Conservation (phyloP, 2,113 vertebrate species). For the Scortum barcoo region DNA sequence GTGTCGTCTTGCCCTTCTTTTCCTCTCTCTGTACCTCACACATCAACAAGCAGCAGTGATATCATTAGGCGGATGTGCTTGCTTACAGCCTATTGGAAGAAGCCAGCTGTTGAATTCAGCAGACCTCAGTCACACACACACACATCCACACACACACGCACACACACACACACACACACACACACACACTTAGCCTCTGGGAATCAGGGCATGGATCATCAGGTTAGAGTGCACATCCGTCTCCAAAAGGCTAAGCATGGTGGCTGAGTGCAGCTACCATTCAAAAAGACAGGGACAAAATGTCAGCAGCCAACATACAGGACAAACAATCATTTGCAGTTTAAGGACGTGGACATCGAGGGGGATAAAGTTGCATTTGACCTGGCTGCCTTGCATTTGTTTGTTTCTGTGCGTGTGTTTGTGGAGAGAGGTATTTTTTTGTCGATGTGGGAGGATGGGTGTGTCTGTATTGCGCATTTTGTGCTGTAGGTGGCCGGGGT, state of each 20-base stretch:
- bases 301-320: conserved; percentile 47
- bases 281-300: conserved; percentile 61
- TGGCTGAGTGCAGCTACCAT: conserved; percentile 49
- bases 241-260: conserved; percentile 54
- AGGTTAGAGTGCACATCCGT: conserved; percentile 77
- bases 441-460: conserved; percentile 45
- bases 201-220: conserved; percentile 75
- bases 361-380: conserved; percentile 42
- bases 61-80: conserved; percentile 59
- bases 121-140: conserved; percentile 33
- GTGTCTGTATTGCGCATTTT: conserved; percentile 35
- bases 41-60: conserved; percentile 63
- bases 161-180: conserved; percentile 42
- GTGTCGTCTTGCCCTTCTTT: conserved; percentile 4
- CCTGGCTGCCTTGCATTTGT: conserved; percentile 7
- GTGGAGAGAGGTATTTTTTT: neutral
- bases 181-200: conserved; percentile 60
- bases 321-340: conserved; percentile 45
- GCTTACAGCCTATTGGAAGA: conserved; percentile 70
- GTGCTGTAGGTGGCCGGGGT: conserved; percentile 53
- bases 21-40: conserved; percentile 45
- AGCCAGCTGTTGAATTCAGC: conserved; percentile 73
- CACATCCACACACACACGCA: conserved; percentile 33
- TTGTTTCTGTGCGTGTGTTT: conserved; percentile 2
- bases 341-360: neutral